Conservation (phyloP, 2,888 invertebrate genomes). For the Leptopilina syphax region DNA sequence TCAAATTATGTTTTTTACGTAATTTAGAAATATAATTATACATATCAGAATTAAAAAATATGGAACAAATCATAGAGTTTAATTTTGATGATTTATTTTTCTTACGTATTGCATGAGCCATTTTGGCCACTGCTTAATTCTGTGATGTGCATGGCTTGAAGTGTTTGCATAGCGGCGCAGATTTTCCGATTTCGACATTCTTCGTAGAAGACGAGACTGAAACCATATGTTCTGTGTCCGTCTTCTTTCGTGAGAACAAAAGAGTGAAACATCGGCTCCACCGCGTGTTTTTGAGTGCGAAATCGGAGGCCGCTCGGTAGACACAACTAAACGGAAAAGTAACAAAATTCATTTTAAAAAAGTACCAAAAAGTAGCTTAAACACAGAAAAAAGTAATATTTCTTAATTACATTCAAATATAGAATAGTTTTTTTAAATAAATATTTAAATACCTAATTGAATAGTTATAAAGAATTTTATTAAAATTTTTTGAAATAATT, state of each 20-base stretch:
- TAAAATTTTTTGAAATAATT: too few relatives aligned
- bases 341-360: neutral
- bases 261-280: slow-evolving; percentile 94
- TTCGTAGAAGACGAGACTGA: slow-evolving; percentile 96
- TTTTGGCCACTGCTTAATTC: slow-evolving; percentile 90
- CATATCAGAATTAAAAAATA: too few relatives aligned
- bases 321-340: slow-evolving; percentile 85
- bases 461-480: too few relatives aligned
- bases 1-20: too few relatives aligned
- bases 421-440: too few relatives aligned
- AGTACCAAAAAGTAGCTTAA: too few relatives aligned
- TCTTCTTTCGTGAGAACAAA: slow-evolving; percentile 98
- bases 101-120: slow-evolving; percentile 74
- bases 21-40: too few relatives aligned
- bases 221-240: slow-evolving; percentile 96
- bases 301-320: slow-evolving; percentile 96
- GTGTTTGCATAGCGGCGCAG: slow-evolving; percentile 96
- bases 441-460: too few relatives aligned
- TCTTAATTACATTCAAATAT: too few relatives aligned
- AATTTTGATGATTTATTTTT: neutral
- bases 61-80: too few relatives aligned
- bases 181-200: slow-evolving; percentile 95
- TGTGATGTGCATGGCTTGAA: slow-evolving; percentile 95
- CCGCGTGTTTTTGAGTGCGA: slow-evolving; percentile 93
- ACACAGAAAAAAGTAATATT: too few relatives aligned